Evolutionary conservation across 2,113 vertebrate genomes (phyloP).

Genomic region (Hyaena hyaena): DNA sequence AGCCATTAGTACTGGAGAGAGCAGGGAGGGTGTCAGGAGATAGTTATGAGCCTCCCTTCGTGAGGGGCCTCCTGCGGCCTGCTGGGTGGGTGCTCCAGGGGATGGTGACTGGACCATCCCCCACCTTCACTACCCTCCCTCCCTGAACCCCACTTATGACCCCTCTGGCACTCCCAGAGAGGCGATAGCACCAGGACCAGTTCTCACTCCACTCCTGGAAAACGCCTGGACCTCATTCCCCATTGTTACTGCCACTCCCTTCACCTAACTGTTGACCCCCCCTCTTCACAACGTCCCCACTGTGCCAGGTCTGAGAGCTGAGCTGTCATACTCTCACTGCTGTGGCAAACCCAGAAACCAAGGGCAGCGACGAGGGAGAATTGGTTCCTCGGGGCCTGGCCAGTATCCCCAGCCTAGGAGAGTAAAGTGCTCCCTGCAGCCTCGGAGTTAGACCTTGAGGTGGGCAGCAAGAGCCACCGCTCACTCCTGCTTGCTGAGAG

Average conservation of each 20-base stretch:
- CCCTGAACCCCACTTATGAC: not conserved
- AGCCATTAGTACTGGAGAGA: constrained; percentile 14
- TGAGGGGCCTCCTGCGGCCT: not conserved
- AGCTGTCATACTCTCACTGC: constrained; percentile 33
- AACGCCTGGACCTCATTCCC: not conserved
- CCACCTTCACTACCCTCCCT: not conserved
- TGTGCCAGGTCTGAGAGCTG: not conserved
- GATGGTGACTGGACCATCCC: not conserved
- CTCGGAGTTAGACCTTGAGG: not conserved
- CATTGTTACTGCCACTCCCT: no score
- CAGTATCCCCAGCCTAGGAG: not conserved
- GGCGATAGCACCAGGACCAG: not conserved
- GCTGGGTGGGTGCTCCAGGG: not conserved
- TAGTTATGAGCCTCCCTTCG: not conserved
- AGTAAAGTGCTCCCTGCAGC: not conserved
- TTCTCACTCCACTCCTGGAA: not conserved
- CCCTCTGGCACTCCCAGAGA: not conserved
- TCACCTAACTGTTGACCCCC: not conserved
- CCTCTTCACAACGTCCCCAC: not conserved
- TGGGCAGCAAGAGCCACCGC: constrained; percentile 46
- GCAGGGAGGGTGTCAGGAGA: not conserved
- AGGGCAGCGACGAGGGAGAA: not conserved
- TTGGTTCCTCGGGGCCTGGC: constrained; percentile 9
- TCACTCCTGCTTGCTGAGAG: constrained; percentile 62
- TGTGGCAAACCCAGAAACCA: constrained; percentile 84